phyloP scores from a whole-genome alignment of 2,888 invertebrate species.

The Onthophagus sagittarius region DNA sequence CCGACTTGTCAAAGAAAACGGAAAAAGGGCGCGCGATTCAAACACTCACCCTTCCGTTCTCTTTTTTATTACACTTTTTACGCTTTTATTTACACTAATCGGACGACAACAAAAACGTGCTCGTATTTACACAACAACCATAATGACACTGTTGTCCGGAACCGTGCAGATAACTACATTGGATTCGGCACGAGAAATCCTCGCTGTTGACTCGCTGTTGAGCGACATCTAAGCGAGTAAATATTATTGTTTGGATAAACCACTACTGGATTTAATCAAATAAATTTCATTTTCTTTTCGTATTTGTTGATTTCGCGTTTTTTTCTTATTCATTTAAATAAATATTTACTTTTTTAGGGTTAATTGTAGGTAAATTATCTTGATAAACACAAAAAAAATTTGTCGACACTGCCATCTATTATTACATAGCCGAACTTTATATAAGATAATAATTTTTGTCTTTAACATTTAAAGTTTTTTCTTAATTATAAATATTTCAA shows the following conservation, averaged over 20 bases:
- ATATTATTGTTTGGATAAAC: neutral
- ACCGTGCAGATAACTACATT: constrained; percentile 13
- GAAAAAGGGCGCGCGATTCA: constrained; percentile 34
- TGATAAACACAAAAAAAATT: neutral
- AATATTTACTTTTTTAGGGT: neutral
- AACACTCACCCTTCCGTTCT: constrained; percentile 21
- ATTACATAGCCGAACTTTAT: neutral
- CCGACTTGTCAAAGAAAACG: constrained; percentile 30
- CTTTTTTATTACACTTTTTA: neutral
- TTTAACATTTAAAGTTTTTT: too few species aligned
- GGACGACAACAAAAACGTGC: neutral
- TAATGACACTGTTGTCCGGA: neutral
- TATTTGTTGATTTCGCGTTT: too few species aligned
- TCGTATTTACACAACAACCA: constrained; percentile 2
- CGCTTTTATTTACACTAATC: neutral
- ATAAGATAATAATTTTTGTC: neutral
- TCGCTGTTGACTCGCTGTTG: neutral
- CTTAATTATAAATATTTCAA: too few species aligned
- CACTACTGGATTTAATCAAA: neutral
- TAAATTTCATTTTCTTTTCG: too few species aligned
- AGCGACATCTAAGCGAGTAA: neutral
- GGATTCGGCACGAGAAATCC: neutral
- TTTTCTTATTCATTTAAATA: neutral
- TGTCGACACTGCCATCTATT: neutral
- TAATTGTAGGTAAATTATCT: neutral